Evolutionary conservation across 2,888 invertebrate genomes (phyloP), one percentile per base, ranked within the genome.

Genomic region (Epinotia bilunana): DNA sequence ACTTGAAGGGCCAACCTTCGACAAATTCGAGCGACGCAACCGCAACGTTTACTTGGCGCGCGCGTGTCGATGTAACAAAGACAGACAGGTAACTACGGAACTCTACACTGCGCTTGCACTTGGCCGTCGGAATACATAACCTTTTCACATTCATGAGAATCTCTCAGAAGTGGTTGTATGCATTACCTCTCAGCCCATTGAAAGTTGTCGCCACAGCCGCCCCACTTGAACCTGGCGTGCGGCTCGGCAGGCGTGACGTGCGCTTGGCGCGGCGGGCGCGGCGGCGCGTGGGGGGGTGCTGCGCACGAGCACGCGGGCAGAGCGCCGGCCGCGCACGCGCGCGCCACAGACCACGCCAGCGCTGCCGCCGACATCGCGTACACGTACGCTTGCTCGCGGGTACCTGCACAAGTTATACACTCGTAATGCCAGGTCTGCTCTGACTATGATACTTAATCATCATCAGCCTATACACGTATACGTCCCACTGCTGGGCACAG

Each of bases 161-260:
- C 23, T 2, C 23, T 28, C 23, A 28, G 23, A 28, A 28, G 23
- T 28, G 1, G 23, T 28, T 28, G 5, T 18, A 12, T 9, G 33
- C 18, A 5, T 3, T 79, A 93, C 93, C 93, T 94, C 74, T 95
- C 95, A 1, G 96, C 97, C 94, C 96, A 97, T 80, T 95, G 95
- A 73, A 96, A 95, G 90, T 98, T 97, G 85, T 98, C 98, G 0
- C 97, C 97, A 87, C 98, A 98, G 46, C 98, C 98, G 63, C 97
- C 97, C 98, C 98, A 98, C 88, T 97, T 97, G 91, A 97, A 97
- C 78, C 96, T 94, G 0, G 95, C 96, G 74, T 95, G 95, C 9
- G 96, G 96, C 95, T 93, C 98, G 95, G 80, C 96, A 95, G 82
- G 97, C 67, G 96, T 95, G 55, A 95, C 92, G 95, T 85, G 96